Conservation (phyloP, 2,113 vertebrate genomes). For the Cyanocitta stelleri region DNA sequence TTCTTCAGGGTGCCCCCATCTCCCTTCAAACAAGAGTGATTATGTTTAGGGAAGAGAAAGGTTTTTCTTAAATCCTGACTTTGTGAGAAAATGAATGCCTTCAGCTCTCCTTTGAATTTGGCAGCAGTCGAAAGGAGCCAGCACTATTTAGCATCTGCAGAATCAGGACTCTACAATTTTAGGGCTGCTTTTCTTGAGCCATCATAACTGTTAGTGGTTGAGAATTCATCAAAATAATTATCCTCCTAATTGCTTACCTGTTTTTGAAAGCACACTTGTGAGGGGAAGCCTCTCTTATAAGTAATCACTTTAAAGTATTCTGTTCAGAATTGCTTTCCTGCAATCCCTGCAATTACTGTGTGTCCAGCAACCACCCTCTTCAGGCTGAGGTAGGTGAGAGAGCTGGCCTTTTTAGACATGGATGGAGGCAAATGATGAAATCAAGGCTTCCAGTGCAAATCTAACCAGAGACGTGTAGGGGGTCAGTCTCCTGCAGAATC, state of each 20-base stretch:
- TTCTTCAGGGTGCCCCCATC: neutral
- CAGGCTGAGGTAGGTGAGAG: neutral
- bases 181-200: neutral
- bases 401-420: neutral
- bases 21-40: neutral
- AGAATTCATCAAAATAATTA: constrained; percentile 46
- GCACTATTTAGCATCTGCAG: neutral
- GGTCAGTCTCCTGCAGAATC: neutral
- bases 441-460: neutral
- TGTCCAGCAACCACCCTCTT: neutral
- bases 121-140: neutral
- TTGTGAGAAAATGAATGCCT: neutral
- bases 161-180: neutral
- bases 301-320: constrained; percentile 9
- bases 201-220: neutral
- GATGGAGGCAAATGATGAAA: neutral
- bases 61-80: neutral
- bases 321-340: constrained; percentile 31
- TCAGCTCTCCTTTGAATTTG: neutral
- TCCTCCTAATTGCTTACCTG: constrained; percentile 23
- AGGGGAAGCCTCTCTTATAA: constrained; percentile 8
- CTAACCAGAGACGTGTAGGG: neutral
- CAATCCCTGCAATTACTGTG: neutral
- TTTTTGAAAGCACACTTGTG: constrained; percentile 2
- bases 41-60: neutral